Conservation (phyloP, 2,888 invertebrate genomes). For the Lithophane socia region DNA sequence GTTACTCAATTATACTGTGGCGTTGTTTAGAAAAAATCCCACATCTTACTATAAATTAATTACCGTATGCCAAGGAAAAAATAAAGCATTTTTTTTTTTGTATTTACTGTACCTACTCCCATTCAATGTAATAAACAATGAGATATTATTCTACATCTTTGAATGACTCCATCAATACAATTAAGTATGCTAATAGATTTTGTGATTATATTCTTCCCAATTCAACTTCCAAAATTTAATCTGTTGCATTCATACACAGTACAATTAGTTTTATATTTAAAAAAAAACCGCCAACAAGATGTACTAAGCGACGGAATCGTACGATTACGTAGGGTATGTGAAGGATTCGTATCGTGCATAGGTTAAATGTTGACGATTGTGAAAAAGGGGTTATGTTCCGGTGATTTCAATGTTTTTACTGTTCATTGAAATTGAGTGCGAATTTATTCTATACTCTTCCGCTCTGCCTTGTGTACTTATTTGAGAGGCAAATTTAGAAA, state of each 20-base stretch:
- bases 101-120: background rate
- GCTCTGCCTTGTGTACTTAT: slow-evolving; percentile 45
- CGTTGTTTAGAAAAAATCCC: background rate
- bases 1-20: too few relatives aligned
- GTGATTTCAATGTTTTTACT: slow-evolving; percentile 22
- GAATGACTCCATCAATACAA: background rate
- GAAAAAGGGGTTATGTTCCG: slow-evolving; percentile 9
- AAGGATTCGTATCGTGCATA: slow-evolving; percentile 46
- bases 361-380: slow-evolving; percentile 36
- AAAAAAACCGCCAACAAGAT: slow-evolving; percentile 2
- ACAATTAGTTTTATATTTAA: slow-evolving; percentile 57
- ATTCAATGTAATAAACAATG: slow-evolving; percentile 18
- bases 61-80: background rate
- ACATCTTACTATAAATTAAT: too few relatives aligned
- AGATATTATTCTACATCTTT: slow-evolving; percentile 32
- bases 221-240: slow-evolving; percentile 44
- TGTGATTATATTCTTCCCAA: slow-evolving; percentile 31
- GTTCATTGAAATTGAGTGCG: slow-evolving; percentile 36
- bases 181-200: background rate
- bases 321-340: slow-evolving; percentile 41
- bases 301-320: slow-evolving; percentile 49
- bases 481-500: slow-evolving; percentile 18
- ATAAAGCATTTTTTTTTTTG: background rate
- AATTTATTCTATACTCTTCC: slow-evolving; percentile 14
- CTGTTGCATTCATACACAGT: slow-evolving; percentile 57